Conservation (phyloP, 2,888 invertebrate species). For the Euspilapteryx auroguttella region DNA sequence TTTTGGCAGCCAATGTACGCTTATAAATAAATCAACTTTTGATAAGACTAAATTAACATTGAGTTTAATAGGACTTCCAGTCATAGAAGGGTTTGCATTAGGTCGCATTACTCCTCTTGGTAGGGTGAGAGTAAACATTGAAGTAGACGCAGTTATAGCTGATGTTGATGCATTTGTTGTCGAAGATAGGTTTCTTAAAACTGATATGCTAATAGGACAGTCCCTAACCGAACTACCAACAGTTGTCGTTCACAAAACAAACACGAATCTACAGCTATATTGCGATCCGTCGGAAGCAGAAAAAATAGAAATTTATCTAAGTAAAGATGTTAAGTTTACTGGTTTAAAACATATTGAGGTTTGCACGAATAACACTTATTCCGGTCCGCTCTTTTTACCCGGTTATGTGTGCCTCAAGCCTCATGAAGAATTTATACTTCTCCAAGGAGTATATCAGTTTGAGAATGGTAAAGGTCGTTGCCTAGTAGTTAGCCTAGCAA, state of each 20-base stretch:
- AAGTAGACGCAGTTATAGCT: slow-evolving; percentile 5
- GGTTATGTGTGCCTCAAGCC: neutral
- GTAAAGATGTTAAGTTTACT: neutral
- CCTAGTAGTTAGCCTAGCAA: neutral
- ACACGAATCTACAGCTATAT: slow-evolving; percentile 1
- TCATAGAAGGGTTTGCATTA: slow-evolving; percentile 1
- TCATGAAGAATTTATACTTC: neutral
- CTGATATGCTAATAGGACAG: slow-evolving; percentile 5
- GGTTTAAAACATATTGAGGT: neutral
- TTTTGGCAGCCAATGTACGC: neutral
- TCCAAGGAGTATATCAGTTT: slow-evolving; percentile 1
- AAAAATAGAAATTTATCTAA: neutral
- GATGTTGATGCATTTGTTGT: slow-evolving; percentile 4
- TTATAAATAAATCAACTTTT: neutral
- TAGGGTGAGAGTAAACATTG: neutral
- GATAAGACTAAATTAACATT: neutral
- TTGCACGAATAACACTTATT: neutral
- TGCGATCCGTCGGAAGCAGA: neutral
- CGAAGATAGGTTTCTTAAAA: slow-evolving; percentile 1
- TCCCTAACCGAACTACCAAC: slow-evolving; percentile 4
- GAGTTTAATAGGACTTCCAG: neutral
- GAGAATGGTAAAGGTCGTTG: neutral
- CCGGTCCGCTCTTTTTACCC: slow-evolving; percentile 1
- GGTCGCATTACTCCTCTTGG: neutral
- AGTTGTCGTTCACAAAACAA: slow-evolving; percentile 4